phyloP scores from a whole-genome alignment of 64 coral and sea anemone genomes.

The Acropora yongei region DNA sequence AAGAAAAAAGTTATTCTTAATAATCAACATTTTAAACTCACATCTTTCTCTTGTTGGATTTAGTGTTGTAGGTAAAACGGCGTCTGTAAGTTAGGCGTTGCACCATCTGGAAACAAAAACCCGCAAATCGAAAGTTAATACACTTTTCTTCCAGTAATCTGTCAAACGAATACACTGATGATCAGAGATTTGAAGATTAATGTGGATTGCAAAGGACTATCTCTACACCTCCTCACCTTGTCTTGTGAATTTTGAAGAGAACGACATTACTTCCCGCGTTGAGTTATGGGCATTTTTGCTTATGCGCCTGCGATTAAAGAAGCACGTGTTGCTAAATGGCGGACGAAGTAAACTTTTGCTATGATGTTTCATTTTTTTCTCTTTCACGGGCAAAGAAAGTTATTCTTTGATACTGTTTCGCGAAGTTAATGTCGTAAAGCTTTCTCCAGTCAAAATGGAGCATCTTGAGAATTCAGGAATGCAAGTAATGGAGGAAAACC shows the following conservation, averaged over 20 bases:
- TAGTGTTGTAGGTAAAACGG: constrained; percentile 98
- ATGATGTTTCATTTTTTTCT: no score
- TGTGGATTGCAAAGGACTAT: constrained; percentile 63
- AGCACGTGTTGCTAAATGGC: constrained; percentile 51
- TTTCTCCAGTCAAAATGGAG: background rate
- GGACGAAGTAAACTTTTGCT: background rate
- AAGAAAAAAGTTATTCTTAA: background rate
- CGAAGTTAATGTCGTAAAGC: no score
- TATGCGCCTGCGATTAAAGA: constrained; percentile 58
- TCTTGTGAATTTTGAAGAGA: constrained; percentile 82
- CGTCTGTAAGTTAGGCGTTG: constrained; percentile 96
- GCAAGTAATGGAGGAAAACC: background rate
- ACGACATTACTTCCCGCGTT: constrained; percentile 19
- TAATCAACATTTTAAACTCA: constrained; percentile 34
- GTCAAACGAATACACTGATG: constrained; percentile 15
- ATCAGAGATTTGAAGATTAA: constrained; percentile 16
- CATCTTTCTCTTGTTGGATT: constrained; percentile 96
- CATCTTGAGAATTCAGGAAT: background rate
- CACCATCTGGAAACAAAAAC: constrained; percentile 89
- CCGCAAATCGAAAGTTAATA: constrained; percentile 8
- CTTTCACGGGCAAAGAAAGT: no score
- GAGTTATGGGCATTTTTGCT: constrained; percentile 63
- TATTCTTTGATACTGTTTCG: no score
- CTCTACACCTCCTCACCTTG: constrained; percentile 18
- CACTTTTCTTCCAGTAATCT: constrained; percentile 1